phyloP scores from a whole-genome alignment of 2,113 vertebrate genomes.

The Oxygymnocypris stewartii region DNA sequence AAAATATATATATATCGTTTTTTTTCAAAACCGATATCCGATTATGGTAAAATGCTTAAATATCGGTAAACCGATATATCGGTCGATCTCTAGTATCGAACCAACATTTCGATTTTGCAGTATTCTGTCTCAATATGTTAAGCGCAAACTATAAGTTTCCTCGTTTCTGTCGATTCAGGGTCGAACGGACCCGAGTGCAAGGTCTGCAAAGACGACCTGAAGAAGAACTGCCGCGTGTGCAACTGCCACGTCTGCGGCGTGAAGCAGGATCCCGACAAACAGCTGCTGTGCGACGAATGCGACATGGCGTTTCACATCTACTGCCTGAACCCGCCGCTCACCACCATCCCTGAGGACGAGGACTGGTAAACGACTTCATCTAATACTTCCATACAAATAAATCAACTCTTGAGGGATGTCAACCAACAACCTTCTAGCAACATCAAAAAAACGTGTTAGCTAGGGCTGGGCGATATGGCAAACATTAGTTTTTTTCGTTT shows the following conservation, averaged over 20 bases:
- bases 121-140: background rate
- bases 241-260: conserved; percentile 92
- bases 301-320: conserved; percentile 97
- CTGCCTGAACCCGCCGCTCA: conserved; percentile 89
- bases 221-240: conserved; percentile 85
- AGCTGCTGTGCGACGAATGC: conserved; percentile 95
- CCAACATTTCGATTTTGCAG: background rate
- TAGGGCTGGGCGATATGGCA: too few species aligned
- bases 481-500: too few species aligned
- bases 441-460: too few species aligned
- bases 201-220: conserved; percentile 86
- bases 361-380: conserved; percentile 13
- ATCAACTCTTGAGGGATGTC: background rate
- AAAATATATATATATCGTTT: too few species aligned
- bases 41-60: too few species aligned
- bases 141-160: background rate
- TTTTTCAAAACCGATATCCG: too few species aligned
- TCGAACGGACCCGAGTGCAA: conserved; percentile 91
- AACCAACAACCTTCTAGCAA: too few species aligned
- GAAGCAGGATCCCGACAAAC: conserved; percentile 94
- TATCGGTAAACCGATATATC: too few species aligned
- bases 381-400: background rate
- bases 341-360: conserved; percentile 85
- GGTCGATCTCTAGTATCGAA: background rate
- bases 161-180: conserved; percentile 37